phyloP scores from a whole-genome alignment of 2,797 vertebrate species.

The Urocyon cinereoargenteus region DNA sequence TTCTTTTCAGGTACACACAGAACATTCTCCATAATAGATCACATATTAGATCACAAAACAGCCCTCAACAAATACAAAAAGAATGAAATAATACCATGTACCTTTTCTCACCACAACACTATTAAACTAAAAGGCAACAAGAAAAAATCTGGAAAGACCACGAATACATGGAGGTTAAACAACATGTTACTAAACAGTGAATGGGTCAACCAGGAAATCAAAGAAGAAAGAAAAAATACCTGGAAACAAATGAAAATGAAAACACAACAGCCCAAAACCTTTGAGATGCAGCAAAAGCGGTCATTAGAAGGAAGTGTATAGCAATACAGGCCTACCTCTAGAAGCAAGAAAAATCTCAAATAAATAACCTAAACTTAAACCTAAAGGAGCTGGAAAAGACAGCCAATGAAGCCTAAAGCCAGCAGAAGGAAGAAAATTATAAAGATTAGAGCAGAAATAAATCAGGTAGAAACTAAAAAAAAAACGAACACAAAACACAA shows the following conservation, averaged over 20 bases:
- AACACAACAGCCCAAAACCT: not conserved
- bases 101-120: not conserved
- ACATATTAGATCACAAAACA: not conserved
- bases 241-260: not conserved
- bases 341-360: not conserved
- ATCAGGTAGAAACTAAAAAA: not conserved
- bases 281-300: not conserved
- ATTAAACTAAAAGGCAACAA: not conserved
- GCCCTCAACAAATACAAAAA: not conserved
- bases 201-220: not conserved
- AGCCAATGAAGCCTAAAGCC: not conserved
- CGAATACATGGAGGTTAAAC: not conserved
- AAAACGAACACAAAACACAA: not conserved
- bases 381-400: not conserved
- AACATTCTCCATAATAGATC: not conserved
- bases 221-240: not conserved
- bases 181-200: not conserved
- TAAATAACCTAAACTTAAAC: not conserved
- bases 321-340: not conserved
- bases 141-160: not conserved
- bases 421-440: not conserved
- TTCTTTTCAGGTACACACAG: not conserved
- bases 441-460: not conserved
- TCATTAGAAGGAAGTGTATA: not conserved
- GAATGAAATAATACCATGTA: not conserved